Evolutionary conservation across 53 echinoderm and acorn worm species (phyloP).

Genomic region (Actinopyga echinites): DNA sequence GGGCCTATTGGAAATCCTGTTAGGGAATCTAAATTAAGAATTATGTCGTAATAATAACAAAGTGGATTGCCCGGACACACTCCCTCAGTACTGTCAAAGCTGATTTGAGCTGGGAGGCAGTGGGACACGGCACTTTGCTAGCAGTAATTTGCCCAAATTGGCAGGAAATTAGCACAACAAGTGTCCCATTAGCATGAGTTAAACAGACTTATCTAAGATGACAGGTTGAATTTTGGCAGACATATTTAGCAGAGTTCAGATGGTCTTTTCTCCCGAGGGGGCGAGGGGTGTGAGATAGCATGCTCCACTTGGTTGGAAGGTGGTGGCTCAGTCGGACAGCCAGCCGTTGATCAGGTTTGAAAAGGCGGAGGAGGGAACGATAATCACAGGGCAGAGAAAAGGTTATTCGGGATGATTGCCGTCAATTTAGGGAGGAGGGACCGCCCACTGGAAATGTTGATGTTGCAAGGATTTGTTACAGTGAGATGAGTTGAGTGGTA

Average conservation of each 20-base stretch:
- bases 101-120: slow-evolving; percentile 21
- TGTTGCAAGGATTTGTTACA: slow-evolving; percentile 19
- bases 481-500: background rate
- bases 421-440: background rate
- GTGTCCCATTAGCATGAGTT: slow-evolving; percentile 38
- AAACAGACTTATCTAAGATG: slow-evolving; percentile 35
- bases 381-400: background rate
- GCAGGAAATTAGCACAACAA: slow-evolving; percentile 48
- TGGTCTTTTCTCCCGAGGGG: slow-evolving; percentile 20
- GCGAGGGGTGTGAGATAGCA: slow-evolving; percentile 12
- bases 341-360: slow-evolving; percentile 3
- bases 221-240: slow-evolving; percentile 18
- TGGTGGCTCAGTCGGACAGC: background rate
- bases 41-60: slow-evolving; percentile 28
- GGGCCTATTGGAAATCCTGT: slow-evolving; percentile 18
- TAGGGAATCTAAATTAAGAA: slow-evolving; percentile 34
- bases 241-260: background rate
- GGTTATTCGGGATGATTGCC: background rate
- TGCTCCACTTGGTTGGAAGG: slow-evolving; percentile 12
- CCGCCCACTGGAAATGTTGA: slow-evolving; percentile 14
- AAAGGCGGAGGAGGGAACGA: background rate
- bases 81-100: slow-evolving; percentile 21
- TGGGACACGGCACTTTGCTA: slow-evolving; percentile 19
- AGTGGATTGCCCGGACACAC: slow-evolving; percentile 5
- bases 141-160: slow-evolving; percentile 39